Evolutionary conservation across 2,797 vertebrate species (phyloP).

Genomic region (Streptopelia turtur): DNA sequence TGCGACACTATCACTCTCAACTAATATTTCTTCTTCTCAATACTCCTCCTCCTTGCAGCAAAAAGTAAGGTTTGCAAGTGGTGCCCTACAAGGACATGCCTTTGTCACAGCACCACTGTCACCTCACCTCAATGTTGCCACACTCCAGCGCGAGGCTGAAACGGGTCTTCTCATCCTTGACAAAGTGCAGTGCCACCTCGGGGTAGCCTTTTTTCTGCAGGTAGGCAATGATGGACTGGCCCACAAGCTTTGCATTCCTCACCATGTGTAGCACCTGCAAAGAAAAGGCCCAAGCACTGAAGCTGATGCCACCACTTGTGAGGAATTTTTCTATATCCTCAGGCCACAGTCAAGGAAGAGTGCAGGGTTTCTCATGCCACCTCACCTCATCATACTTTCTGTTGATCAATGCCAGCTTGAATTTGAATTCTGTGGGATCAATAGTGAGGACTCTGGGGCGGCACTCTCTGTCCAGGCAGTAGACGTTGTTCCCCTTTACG

Average conservation of each 20-base stretch:
- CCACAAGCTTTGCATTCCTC: constrained; percentile 94
- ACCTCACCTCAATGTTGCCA: constrained; percentile 93
- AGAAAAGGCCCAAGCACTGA: background rate
- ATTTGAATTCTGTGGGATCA: constrained; percentile 96
- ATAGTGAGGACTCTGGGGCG: constrained; percentile 94
- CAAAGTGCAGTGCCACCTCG: constrained; percentile 95
- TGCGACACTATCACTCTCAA: no score
- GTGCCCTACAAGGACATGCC: rapidly evolving
- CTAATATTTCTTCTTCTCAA: background rate
- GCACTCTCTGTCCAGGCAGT: constrained; percentile 95
- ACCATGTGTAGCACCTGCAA: constrained; percentile 96
- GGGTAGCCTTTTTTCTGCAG: constrained; percentile 98
- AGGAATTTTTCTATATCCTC: background rate
- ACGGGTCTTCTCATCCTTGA: constrained; percentile 96
- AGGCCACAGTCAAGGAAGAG: background rate
- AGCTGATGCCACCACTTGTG: background rate
- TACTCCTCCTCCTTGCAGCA: background rate
- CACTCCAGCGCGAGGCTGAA: constrained; percentile 96
- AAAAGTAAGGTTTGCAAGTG: rapidly evolving
- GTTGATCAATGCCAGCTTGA: constrained; percentile 95
- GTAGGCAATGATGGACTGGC: constrained; percentile 98
- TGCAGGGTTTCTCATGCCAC: rapidly evolving
- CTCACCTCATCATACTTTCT: constrained; percentile 95
- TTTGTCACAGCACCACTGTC: background rate
- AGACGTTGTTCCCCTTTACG: constrained; percentile 94